Evolutionary conservation across 2,113 vertebrate genomes (phyloP), one percentile per base, ranked within the genome.

Genomic region (Solea senegalensis): DNA sequence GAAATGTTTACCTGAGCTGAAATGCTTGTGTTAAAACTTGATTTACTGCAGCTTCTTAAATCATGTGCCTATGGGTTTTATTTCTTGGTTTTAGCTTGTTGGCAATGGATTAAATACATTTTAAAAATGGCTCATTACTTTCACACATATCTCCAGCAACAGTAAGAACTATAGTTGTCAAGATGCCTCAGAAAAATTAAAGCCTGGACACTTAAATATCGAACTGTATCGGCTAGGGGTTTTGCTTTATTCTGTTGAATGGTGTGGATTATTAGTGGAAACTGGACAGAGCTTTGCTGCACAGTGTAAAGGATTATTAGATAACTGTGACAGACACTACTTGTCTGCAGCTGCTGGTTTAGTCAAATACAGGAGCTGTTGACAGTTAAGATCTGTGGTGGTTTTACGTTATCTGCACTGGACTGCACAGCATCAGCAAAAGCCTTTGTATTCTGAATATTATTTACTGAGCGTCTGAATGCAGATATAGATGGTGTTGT

Each of bases 391-490:
- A 66, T 39, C 54, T 46, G 39, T 13, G 54, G 50, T 8, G 39
- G 41, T 7, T 69, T 64, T 26, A 72, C 40, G 7, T 44, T 45
- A 45, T 69, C 55, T 13, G 26, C 55, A 56, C 53, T n/a, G 8
- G 44, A 51, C 55, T 55, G 56, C 40, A 27, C 21, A 7, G 66
- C 46, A 64, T 67, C 70, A 69, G 72, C 46, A 52, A 27, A 64
- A 49, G 60, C 39, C 40, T 8, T 54, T 40, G 7, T 46, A 50
- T 62, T 57, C 48, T 10, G 21, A 58, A 26, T 51, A 56, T 21
- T 70, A 80, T 75, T 66, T 69, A 88, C 51, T 60, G 76, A 82
- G 62, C 41, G 50, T 55, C 57, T 56, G 1, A 8, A 27, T 55
- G 44, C 46, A 40, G 44, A 60, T 21, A 70, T 54, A 28, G 50